phyloP scores from a whole-genome alignment of 2,113 vertebrate genomes.

The Oplegnathus fasciatus region DNA sequence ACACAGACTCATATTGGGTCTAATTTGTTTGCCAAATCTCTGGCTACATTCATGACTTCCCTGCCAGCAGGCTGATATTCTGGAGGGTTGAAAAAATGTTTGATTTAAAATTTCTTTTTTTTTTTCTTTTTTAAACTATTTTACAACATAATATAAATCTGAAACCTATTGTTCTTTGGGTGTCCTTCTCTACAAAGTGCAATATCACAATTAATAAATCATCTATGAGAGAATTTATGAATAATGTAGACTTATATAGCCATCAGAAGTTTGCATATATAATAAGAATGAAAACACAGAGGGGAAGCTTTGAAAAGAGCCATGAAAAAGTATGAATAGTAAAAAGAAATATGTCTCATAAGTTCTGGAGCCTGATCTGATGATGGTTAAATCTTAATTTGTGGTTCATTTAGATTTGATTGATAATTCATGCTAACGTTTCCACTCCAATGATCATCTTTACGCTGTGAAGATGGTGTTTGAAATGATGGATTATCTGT shows the following conservation, averaged over 20 bases:
- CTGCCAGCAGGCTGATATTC: constrained; percentile 36
- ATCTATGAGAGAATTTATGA: constrained; percentile 55
- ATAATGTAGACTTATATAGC: constrained; percentile 57
- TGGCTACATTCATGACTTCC: constrained; percentile 36
- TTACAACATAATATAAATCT: constrained; percentile 41
- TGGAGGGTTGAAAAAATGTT: constrained; percentile 19
- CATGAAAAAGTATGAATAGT: constrained; percentile 25
- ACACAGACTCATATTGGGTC: constrained; percentile 42
- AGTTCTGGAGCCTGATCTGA: neutral
- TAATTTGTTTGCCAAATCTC: constrained; percentile 51
- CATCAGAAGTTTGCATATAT: constrained; percentile 51
- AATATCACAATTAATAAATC: constrained; percentile 63
- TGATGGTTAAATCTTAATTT: constrained; percentile 33
- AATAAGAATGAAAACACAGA: constrained; percentile 41
- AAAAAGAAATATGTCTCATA: constrained; percentile 19
- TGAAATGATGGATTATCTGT: neutral
- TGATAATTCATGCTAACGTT: constrained; percentile 2
- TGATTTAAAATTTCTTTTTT: constrained; percentile 27
- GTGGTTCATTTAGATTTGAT: constrained; percentile 32
- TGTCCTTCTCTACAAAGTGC: constrained; percentile 34
- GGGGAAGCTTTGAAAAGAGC: constrained; percentile 26
- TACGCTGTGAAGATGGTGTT: neutral
- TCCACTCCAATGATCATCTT: constrained; percentile 1
- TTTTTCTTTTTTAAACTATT: neutral
- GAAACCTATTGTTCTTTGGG: constrained; percentile 47